Conservation (phyloP, 2,113 vertebrate species). For the Dipodomys merriami region DNA sequence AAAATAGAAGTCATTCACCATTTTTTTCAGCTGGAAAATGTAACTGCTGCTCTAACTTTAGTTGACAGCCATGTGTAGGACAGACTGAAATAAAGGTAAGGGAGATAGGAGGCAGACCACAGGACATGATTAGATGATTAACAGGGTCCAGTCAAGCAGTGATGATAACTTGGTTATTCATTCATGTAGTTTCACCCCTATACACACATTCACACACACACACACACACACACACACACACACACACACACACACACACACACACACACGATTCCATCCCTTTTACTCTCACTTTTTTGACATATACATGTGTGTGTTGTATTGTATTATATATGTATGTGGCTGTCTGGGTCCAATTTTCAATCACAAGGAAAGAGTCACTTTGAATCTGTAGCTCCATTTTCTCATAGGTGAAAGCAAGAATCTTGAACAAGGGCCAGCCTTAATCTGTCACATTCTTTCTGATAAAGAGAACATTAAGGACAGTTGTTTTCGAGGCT, state of each 20-base stretch:
- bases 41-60: background rate
- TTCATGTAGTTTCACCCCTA: background rate
- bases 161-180: slow-evolving; percentile 29
- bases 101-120: background rate
- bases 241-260: too few species aligned
- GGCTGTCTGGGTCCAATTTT: slow-evolving; percentile 39
- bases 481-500: slow-evolving; percentile 1
- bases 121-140: background rate
- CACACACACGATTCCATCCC: background rate
- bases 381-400: slow-evolving; percentile 21
- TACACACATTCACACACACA: background rate
- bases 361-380: slow-evolving; percentile 20
- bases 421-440: background rate
- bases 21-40: background rate
- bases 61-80: background rate
- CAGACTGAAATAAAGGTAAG: background rate
- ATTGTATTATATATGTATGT: background rate
- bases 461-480: background rate
- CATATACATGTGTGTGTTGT: too few species aligned
- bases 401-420: slow-evolving; percentile 56
- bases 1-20: background rate
- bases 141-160: background rate
- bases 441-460: slow-evolving; percentile 3
- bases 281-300: slow-evolving; percentile 11
- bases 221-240: too few species aligned